These are phyloP conservation scores for Conus betulinus DNA, from an alignment of 1,140 invertebrate species.

Conservation along the genomic window DNA sequence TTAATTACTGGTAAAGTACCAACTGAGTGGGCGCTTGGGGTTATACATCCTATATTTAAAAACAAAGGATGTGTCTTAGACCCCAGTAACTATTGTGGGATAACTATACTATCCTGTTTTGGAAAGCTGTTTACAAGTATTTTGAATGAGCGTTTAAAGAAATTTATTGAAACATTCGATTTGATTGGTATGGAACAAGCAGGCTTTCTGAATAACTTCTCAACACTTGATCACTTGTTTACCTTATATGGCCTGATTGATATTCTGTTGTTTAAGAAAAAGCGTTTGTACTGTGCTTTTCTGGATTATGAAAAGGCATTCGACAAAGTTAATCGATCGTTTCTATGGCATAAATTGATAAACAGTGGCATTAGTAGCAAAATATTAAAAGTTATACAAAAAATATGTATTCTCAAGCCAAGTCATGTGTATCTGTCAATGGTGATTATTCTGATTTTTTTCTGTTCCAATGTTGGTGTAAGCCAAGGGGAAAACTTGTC, in stretches of 20 bases:
- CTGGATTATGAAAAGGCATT: not conserved
- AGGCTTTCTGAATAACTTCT: not conserved
- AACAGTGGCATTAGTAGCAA: not conserved
- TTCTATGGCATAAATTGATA: not conserved
- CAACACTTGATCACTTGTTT: constrained; percentile 11
- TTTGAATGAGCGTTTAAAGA: constrained; percentile 4
- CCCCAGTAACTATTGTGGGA: not conserved
- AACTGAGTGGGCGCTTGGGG: not conserved
- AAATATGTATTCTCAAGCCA: not conserved
- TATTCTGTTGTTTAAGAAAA: not conserved
- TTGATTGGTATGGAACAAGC: not conserved
- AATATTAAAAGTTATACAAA: not conserved
- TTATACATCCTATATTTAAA: not conserved
- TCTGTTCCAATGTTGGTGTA: constrained; percentile 11
- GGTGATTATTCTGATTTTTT: not conserved
- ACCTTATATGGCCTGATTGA: constrained; percentile 5
- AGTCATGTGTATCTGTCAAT: not conserved
- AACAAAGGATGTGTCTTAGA: not conserved
- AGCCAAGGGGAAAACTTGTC: constrained; percentile 1
- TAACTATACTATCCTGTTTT: not conserved
- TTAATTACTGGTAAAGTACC: not conserved
- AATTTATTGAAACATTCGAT: not conserved
- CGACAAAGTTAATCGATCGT: not conserved
- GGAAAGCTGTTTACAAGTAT: constrained; percentile 15
- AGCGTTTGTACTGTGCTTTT: constrained; percentile 11